These are phyloP conservation scores for Oncorhynchus tshawytscha DNA, from an alignment of 2,113 vertebrate species.

Conservation along the genomic window DNA sequence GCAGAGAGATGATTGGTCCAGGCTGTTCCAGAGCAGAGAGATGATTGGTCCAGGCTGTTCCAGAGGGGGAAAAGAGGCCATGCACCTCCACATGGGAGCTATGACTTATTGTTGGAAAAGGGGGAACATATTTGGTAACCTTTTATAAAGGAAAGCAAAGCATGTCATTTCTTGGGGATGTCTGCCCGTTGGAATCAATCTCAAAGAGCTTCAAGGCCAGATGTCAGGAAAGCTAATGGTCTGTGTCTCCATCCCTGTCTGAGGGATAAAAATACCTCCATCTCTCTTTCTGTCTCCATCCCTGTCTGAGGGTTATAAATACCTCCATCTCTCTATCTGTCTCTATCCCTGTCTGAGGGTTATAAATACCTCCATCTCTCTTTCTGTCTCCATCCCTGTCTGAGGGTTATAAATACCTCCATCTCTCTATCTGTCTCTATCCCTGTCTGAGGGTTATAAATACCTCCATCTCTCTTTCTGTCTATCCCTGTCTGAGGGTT, in stretches of 20 bases:
- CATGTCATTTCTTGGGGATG: neutral
- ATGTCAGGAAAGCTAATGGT: conserved; percentile 5
- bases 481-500: too few species aligned
- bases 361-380: too few species aligned
- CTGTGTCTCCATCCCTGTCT: neutral
- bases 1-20: neutral
- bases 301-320: too few species aligned
- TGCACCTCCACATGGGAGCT: conserved; percentile 6
- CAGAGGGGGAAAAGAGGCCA: neutral
- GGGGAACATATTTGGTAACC: neutral
- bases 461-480: too few species aligned
- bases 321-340: too few species aligned
- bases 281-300: too few species aligned
- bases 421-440: too few species aligned
- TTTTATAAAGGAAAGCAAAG: neutral
- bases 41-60: neutral
- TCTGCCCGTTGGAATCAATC: conserved; percentile 6
- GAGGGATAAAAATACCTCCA: neutral
- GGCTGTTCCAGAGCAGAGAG: neutral
- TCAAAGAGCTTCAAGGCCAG: neutral
- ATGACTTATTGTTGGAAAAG: conserved; percentile 20
- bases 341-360: too few species aligned
- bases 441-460: too few species aligned
- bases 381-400: too few species aligned
- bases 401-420: too few species aligned